A percentile compares a stretch with the other conserved stretches of the same genome.
Conservation (phyloP, 2,888 invertebrate genomes). For the Drosophila nigricruria region DNA sequence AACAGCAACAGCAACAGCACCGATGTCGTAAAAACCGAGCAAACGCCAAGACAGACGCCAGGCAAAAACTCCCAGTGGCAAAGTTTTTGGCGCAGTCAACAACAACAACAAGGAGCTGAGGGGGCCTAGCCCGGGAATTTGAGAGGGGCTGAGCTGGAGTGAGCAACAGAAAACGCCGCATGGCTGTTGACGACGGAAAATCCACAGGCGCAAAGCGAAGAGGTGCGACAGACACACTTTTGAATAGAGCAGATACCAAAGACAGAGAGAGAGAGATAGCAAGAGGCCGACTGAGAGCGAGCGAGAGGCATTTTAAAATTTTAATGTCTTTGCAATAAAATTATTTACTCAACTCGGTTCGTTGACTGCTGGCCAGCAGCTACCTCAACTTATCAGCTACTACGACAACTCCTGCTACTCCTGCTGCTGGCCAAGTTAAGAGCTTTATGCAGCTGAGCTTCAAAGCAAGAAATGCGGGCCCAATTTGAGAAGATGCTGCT, state of each 20-base stretch:
- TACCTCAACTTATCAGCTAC: slow-evolving; percentile 23
- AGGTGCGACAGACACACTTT: slow-evolving; percentile 52
- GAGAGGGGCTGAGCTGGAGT: neutral
- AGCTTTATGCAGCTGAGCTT: slow-evolving; percentile 31
- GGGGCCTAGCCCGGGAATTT: neutral
- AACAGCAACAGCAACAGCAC: slow-evolving; percentile 19
- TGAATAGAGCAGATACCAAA: slow-evolving; percentile 31
- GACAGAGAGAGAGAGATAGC: neutral
- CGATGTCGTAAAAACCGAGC: slow-evolving; percentile 45
- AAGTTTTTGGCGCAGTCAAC: slow-evolving; percentile 64
- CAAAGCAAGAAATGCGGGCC: neutral
- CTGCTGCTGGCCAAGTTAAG: slow-evolving; percentile 11
- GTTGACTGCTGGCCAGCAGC: slow-evolving; percentile 49
- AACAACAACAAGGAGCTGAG: slow-evolving; percentile 29
- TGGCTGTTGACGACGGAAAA: slow-evolving; percentile 59
- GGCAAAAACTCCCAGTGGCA: slow-evolving; percentile 57
- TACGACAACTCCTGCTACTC: neutral
- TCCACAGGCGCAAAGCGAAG: slow-evolving; percentile 57
- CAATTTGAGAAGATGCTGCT: slow-evolving; percentile 18
- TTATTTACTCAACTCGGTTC: slow-evolving; percentile 61
- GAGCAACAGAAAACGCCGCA: slow-evolving; percentile 33
- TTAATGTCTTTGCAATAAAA: slow-evolving; percentile 62
- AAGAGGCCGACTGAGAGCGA: neutral
- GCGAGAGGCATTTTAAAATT: slow-evolving; percentile 54
- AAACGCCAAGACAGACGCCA: slow-evolving; percentile 50